Evolutionary conservation across 1,140 invertebrate genomes (phyloP).

Genomic region (Zaprionus vittiger): DNA sequence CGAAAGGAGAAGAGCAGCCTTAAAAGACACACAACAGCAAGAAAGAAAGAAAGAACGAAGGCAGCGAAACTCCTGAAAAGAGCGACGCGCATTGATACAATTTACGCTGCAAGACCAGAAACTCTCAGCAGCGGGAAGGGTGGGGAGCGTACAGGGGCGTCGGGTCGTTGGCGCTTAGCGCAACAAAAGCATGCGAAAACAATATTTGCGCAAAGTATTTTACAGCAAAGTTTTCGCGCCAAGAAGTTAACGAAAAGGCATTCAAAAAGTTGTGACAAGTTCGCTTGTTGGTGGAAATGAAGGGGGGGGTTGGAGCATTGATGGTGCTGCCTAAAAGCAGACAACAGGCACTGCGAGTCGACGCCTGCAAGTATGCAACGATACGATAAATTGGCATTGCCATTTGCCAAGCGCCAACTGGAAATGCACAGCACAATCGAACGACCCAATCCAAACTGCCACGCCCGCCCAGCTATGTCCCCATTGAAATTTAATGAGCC

Average conservation of each 20-base stretch:
- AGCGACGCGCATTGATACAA: conserved; percentile 65
- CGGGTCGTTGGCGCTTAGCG: conserved; percentile 63
- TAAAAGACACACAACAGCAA: conserved; percentile 25
- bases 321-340: conserved; percentile 55
- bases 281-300: background rate
- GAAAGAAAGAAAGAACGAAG: conserved; percentile 52
- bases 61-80: conserved; percentile 65
- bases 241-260: conserved; percentile 78
- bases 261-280: conserved; percentile 78
- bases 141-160: conserved; percentile 9
- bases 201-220: conserved; percentile 81
- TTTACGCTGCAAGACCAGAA: conserved; percentile 66
- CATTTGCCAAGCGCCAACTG: conserved; percentile 6
- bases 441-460: conserved; percentile 1
- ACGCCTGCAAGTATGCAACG: conserved; percentile 47
- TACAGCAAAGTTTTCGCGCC: conserved; percentile 76
- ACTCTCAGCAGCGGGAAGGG: background rate
- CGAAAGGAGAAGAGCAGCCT: conserved; percentile 34
- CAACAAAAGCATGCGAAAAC: conserved; percentile 79
- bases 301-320: conserved; percentile 10
- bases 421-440: conserved; percentile 21
- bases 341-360: conserved; percentile 37
- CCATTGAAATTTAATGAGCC: conserved; percentile 65
- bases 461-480: background rate
- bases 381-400: conserved; percentile 31